These are phyloP conservation scores for Vicugna pacos DNA, from an alignment of 2,113 vertebrate genomes.

Conservation along the genomic window DNA sequence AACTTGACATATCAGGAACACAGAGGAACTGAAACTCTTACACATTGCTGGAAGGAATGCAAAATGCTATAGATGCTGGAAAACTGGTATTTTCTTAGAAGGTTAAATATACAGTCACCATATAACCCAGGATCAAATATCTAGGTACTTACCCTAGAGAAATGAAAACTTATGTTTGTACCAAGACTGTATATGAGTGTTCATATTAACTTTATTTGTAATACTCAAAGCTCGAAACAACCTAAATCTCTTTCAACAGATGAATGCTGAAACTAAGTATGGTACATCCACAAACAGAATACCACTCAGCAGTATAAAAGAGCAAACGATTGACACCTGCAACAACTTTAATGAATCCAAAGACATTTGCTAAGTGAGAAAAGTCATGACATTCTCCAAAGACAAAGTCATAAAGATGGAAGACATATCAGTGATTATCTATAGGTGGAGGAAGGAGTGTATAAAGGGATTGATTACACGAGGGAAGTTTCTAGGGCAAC, in stretches of 20 bases:
- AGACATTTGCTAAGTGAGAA: background rate
- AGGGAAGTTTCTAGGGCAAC: no score
- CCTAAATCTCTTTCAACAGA: background rate
- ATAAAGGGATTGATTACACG: background rate
- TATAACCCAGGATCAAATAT: background rate
- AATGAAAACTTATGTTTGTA: background rate
- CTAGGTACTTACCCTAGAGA: background rate
- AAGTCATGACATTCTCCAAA: background rate
- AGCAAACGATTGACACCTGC: rapidly evolving
- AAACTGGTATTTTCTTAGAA: background rate
- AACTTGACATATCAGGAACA: background rate
- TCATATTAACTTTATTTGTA: background rate
- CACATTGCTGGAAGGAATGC: background rate
- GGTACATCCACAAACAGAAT: background rate
- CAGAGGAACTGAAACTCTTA: background rate
- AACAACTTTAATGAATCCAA: background rate
- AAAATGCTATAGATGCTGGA: background rate
- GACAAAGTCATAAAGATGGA: background rate
- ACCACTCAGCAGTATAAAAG: background rate
- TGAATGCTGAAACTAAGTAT: background rate
- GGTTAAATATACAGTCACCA: background rate
- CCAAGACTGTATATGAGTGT: background rate
- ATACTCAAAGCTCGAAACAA: background rate
- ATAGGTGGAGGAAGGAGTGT: rapidly evolving
- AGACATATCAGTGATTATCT: background rate